These are phyloP conservation scores for Podarcis muralis DNA, from an alignment of 2,113 vertebrate species.

Conservation along the genomic window DNA sequence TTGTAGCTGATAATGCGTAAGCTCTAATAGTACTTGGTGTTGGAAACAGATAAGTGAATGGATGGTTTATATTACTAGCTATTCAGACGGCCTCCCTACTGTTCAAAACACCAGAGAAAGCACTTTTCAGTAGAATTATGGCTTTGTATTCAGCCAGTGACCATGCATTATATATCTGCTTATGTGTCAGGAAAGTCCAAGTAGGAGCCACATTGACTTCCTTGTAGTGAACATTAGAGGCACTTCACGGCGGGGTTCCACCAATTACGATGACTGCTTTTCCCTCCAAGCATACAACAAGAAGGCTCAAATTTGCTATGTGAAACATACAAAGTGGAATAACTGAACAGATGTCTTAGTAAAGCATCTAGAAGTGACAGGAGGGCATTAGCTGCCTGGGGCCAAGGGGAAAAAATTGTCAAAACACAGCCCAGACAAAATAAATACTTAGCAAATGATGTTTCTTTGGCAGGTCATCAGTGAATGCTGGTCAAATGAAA, in stretches of 20 bases:
- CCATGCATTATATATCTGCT: constrained; percentile 3
- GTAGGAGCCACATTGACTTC: neutral
- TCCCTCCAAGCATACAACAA: neutral
- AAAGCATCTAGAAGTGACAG: neutral
- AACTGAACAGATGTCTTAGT: constrained; percentile 1
- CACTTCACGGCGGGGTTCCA: neutral
- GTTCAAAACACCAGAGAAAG: neutral
- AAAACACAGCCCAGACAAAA: constrained; percentile 23
- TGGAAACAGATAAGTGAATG: constrained; percentile 7
- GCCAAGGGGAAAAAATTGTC: neutral
- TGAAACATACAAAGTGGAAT: neutral
- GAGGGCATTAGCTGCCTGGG: neutral
- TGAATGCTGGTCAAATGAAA: constrained; percentile 7
- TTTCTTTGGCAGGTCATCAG: constrained; percentile 12
- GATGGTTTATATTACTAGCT: constrained; percentile 20
- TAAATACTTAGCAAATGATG: constrained; percentile 8
- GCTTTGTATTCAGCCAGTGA: constrained; percentile 16
- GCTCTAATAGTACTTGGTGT: neutral
- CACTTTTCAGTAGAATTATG: constrained; percentile 18
- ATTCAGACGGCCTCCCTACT: constrained; percentile 10
- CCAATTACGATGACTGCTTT: neutral
- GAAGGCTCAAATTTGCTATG: neutral
- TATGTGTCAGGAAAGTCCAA: neutral
- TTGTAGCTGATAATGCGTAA: neutral
- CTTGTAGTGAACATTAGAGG: neutral